phyloP scores from a whole-genome alignment of 2,888 invertebrate species.

The Cyrtodaria siliqua region DNA sequence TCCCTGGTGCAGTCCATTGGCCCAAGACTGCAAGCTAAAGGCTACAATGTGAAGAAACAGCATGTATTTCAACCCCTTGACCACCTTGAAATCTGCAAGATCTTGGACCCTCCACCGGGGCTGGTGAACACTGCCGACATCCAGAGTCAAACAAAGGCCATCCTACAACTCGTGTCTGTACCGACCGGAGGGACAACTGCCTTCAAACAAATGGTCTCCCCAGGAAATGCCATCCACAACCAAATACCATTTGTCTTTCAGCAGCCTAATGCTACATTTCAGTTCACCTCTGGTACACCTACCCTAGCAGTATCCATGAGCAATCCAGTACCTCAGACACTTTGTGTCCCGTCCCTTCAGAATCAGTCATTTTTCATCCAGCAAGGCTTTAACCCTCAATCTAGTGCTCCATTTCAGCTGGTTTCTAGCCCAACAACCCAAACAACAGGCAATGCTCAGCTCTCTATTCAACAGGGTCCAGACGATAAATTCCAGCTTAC shows the following conservation, averaged over 20 bases:
- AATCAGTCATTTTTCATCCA: too few species aligned
- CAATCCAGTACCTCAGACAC: background rate
- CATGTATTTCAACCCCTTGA: slow-evolving; percentile 1
- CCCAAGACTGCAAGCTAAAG: background rate
- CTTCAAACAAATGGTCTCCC: background rate
- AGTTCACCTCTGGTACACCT: too few species aligned
- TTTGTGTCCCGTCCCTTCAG: background rate
- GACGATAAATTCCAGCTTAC: too few species aligned
- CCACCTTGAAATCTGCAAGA: slow-evolving; percentile 22
- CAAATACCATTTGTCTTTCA: too few species aligned
- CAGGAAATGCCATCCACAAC: background rate
- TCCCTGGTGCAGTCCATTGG: slow-evolving; percentile 18
- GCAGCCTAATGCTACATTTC: too few species aligned
- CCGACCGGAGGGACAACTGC: background rate
- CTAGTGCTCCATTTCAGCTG: too few species aligned
- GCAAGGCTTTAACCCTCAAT: too few species aligned
- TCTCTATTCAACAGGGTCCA: too few species aligned
- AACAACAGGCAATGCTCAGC: too few species aligned
- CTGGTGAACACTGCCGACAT: background rate
- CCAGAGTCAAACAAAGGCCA: slow-evolving; percentile 8
- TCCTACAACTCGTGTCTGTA: background rate
- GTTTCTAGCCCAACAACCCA: too few species aligned
- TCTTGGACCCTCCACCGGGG: slow-evolving; percentile 35
- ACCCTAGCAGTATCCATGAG: background rate
- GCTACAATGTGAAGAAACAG: slow-evolving; percentile 17